Conservation (phyloP, 53 echinoderm and acorn worm genomes). For the Stichopus horrens region DNA sequence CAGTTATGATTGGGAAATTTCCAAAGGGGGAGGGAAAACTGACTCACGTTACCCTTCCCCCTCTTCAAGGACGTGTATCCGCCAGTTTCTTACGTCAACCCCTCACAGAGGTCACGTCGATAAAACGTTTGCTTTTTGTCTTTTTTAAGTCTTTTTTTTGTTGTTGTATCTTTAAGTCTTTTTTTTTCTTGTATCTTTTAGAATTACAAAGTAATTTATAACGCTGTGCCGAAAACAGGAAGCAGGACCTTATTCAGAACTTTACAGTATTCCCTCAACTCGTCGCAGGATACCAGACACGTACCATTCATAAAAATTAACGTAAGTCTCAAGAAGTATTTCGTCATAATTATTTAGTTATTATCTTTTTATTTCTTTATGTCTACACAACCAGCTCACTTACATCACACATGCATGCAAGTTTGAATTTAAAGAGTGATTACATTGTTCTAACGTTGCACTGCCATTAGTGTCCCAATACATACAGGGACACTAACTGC, state of each 20-base stretch:
- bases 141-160: neutral
- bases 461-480: too few species aligned
- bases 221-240: conserved; percentile 33
- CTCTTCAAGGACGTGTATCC: too few species aligned
- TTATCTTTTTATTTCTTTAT: neutral
- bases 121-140: neutral
- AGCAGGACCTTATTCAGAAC: conserved; percentile 12
- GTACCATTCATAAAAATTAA: neutral
- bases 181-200: neutral
- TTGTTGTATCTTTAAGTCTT: neutral
- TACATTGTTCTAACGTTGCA: too few species aligned
- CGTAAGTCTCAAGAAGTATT: neutral
- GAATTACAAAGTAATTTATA: conserved; percentile 4
- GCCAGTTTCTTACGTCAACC: too few species aligned
- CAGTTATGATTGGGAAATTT: too few species aligned
- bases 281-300: neutral
- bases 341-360: neutral
- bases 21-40: too few species aligned
- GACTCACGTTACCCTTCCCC: too few species aligned
- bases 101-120: too few species aligned
- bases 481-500: too few species aligned
- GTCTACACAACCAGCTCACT: neutral
- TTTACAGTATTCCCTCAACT: neutral
- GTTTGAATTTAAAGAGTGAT: too few species aligned
- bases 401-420: neutral